Evolutionary conservation across 2,888 invertebrate species (phyloP).

Genomic region (Trichopoda pennipes): DNA sequence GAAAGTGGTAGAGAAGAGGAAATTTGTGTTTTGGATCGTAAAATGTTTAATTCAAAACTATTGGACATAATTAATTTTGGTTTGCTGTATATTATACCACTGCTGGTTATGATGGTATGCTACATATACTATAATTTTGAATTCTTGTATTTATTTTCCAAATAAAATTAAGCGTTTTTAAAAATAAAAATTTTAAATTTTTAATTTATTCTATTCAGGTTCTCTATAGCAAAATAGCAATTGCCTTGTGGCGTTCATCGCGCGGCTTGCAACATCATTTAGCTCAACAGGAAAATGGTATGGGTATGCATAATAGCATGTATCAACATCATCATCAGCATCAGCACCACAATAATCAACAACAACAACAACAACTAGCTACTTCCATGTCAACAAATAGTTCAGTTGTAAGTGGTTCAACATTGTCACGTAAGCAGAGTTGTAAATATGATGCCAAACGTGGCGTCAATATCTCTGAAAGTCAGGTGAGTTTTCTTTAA

Average conservation of each 20-base stretch:
- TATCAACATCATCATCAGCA: conserved; percentile 77
- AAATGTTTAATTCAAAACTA: conserved; percentile 89
- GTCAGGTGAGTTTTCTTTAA: conserved; percentile 77
- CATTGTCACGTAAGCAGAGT: conserved; percentile 80
- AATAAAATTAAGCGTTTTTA: not conserved
- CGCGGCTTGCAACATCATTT: conserved; percentile 84
- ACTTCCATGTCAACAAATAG: conserved; percentile 58
- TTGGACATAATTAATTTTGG: conserved; percentile 91
- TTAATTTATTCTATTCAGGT: conserved; percentile 81
- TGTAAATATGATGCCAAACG: conserved; percentile 81
- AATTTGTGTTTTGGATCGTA: conserved; percentile 88
- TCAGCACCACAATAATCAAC: conserved; percentile 50
- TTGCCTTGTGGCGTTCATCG: conserved; percentile 91
- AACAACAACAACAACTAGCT: conserved; percentile 25
- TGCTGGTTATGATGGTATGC: conserved; percentile 89
- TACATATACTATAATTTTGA: not conserved
- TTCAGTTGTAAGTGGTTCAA: conserved; percentile 68
- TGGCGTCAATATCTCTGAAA: conserved; percentile 80
- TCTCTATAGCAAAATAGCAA: conserved; percentile 91
- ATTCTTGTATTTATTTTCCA: not conserved
- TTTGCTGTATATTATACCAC: conserved; percentile 90
- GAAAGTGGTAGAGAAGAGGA: conserved; percentile 79
- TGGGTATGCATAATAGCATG: conserved; percentile 76
- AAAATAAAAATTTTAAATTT: not conserved
- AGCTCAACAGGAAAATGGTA: conserved; percentile 73